Evolutionary conservation across 2,888 invertebrate species (phyloP), one percentile per base, ranked within the genome.

Genomic region (Tyria jacobaeae): DNA sequence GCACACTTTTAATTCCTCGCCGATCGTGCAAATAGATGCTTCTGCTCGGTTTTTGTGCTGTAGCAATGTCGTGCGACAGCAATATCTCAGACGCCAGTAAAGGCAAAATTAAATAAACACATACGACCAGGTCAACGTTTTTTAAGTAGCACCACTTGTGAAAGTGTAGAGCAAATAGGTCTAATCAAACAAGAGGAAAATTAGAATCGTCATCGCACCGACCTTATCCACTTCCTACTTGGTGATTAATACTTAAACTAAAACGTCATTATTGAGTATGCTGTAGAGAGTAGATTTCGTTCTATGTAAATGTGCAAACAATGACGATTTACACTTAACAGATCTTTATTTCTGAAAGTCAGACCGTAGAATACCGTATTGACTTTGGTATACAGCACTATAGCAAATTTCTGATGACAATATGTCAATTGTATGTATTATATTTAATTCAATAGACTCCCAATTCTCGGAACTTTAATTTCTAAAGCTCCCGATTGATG

Each of bases 161-260:
- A 92, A 92, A 92, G 92, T 90, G 84, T 81, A 88, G 86, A 87
- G 82, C 87, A 91, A 91, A 91, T 86, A 92, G 84, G 85, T 88
- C 81, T 87, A 81, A 83, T 85, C 89, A 90, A 91, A 90, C 85
- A 90, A 83, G 81, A 83, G 73, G 82, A 85, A 89, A 87, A 89
- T 87, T 84, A 85, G 86, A 86, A 83, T 84, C 82, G 80, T 78
- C 83, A 82, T 78, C 79, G 79, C 73, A 72, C 72, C 73, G 76
- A 82, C 75, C 79, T 47, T 71, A 73, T 76, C 75, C 71, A 78
- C 82, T 82, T 75, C 84, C 79, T 79, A 75, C 71, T 75, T 65
- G 72, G 66, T 67, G 54, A 73, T 64, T 66, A 62, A 61, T 50
- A 64, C 67, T 71, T 73, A 67, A 76, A 74, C 61, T 64, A 66